These are phyloP conservation scores for Icerya purchasi DNA, from an alignment of 2,888 invertebrate species.

Conservation along the genomic window DNA sequence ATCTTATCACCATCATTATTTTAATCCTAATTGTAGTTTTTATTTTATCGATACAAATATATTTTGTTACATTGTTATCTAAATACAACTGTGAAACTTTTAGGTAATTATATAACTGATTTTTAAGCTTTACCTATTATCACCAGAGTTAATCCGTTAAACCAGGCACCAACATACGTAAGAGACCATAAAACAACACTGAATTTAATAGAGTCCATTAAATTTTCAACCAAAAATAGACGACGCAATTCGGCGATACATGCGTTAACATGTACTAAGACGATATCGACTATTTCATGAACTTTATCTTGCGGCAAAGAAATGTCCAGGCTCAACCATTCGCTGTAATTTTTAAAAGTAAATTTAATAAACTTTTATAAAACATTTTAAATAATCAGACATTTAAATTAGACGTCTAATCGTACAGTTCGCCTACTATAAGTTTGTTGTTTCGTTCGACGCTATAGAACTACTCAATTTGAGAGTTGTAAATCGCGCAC, in stretches of 20 bases:
- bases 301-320: slow-evolving; percentile 78
- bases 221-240: slow-evolving; percentile 87
- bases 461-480: no score
- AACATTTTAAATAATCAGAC: neutral
- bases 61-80: no score
- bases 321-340: slow-evolving; percentile 35
- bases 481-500: no score
- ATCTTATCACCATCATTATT: no score
- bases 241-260: slow-evolving; percentile 63
- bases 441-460: no score
- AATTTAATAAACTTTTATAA: neutral
- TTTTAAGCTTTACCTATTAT: slow-evolving; percentile 84
- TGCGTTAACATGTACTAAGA: slow-evolving; percentile 71
- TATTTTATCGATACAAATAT: no score
- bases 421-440: neutral
- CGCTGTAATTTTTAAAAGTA: slow-evolving; percentile 10
- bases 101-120: no score
- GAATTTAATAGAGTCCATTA: slow-evolving; percentile 89
- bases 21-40: no score
- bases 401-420: no score
- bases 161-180: slow-evolving; percentile 95
- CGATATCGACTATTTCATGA: slow-evolving; percentile 63
- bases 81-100: no score
- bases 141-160: slow-evolving; percentile 96
- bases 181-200: slow-evolving; percentile 85